These are phyloP conservation scores for zebrafish (Danio rerio) DNA, from an alignment of 2,113 vertebrate genomes.

Conservation along the genomic window GRCz12tu NC_133176.1:35414501-35415000, in stretches of 20 bases:
- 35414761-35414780: slow-evolving; percentile 24
- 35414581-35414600: neutral
- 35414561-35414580: neutral
- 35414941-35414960: no score
- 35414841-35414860: neutral
- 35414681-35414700: slow-evolving; percentile 12
- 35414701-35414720: neutral
- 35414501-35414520: neutral
- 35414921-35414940: neutral
- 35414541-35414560: neutral
- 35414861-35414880: slow-evolving; percentile 5
- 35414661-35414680: slow-evolving; percentile 41
- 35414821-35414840: neutral
- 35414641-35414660: slow-evolving; percentile 66
- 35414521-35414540: neutral
- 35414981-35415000: neutral
- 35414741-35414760: neutral
- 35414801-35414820: neutral
- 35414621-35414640: slow-evolving; percentile 46
- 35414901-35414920: neutral
- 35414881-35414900: no score
- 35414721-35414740: slow-evolving; percentile 10
- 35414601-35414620: slow-evolving; percentile 50
- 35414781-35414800: neutral
- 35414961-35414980: neutral